Percentiles rank a stretch among this genome's conserved stretches.
Evolutionary conservation across 2,797 vertebrate species (phyloP).

Genomic region (Cyclopterus lumpus): DNA sequence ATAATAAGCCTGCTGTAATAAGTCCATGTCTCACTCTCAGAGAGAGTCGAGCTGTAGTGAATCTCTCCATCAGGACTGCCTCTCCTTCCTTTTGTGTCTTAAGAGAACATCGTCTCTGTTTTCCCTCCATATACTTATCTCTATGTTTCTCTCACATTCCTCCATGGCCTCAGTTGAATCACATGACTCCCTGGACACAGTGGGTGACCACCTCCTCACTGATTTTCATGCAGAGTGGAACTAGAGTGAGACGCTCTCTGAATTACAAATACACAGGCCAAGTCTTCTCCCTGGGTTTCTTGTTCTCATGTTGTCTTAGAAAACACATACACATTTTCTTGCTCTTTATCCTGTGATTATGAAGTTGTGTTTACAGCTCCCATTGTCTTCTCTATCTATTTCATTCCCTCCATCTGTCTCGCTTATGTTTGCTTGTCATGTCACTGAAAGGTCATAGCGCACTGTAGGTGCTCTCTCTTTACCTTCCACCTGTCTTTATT

Average conservation of each 20-base stretch:
- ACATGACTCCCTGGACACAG: conserved; percentile 71
- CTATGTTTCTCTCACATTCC: conserved; percentile 7
- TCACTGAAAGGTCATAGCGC: conserved; percentile 51
- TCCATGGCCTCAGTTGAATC: conserved; percentile 48
- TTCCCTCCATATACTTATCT: conserved; percentile 38
- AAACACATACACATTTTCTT: conserved; percentile 8
- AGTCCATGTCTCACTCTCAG: conserved; percentile 7
- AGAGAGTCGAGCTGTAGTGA: conserved; percentile 9
- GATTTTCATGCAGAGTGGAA: conserved; percentile 66
- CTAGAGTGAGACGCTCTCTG: conserved; percentile 52
- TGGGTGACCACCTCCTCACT: conserved; percentile 65
- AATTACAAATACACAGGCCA: conserved; percentile 59
- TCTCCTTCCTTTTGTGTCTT: conserved; percentile 36
- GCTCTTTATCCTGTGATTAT: neutral
- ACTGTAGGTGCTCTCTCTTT: conserved; percentile 2
- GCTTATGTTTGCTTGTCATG: conserved; percentile 8
- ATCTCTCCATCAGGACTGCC: conserved; percentile 27
- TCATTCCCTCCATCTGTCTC: neutral
- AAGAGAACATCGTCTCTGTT: conserved; percentile 52
- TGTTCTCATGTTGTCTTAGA: conserved; percentile 10
- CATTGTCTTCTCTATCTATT: conserved; percentile 12
- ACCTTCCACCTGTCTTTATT: conserved; percentile 14
- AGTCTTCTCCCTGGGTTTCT: conserved; percentile 29
- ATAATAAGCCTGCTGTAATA: conserved; percentile 38
- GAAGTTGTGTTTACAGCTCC: neutral